A percentile compares a stretch with the other conserved stretches of the same genome.
phyloP scores from a whole-genome alignment of 2,797 vertebrate genomes.

The Vespertilio murinus region DNA sequence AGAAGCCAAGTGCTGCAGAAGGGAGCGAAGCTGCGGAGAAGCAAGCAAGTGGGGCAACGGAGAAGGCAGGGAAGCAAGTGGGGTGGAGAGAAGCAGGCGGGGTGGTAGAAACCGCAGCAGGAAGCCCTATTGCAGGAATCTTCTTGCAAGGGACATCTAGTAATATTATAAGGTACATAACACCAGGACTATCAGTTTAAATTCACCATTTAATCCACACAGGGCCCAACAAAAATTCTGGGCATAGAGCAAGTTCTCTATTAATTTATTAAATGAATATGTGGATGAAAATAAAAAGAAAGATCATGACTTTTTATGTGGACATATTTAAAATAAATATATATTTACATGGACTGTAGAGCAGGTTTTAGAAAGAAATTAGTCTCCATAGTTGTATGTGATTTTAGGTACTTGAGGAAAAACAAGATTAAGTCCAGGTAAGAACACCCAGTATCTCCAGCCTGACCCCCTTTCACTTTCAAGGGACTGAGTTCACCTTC shows the following conservation, averaged over 20 bases:
- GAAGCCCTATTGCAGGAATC: no score
- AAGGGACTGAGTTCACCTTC: not conserved
- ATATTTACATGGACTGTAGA: not conserved
- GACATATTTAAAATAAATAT: not conserved
- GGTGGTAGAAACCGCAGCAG: no score
- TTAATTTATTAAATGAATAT: not conserved
- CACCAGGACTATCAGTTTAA: not conserved
- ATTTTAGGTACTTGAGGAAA: not conserved
- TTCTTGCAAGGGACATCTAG: no score
- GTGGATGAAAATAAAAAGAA: not conserved
- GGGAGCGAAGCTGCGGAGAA: no score
- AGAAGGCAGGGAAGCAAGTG: no score
- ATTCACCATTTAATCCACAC: not conserved
- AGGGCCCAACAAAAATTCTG: not conserved
- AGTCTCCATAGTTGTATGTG: not conserved
- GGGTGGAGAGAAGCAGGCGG: no score
- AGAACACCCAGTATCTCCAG: not conserved
- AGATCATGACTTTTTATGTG: not conserved
- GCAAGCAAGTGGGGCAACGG: no score
- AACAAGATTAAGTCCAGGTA: not conserved
- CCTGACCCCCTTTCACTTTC: not conserved
- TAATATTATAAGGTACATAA: not conserved
- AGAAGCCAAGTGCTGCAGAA: no score
- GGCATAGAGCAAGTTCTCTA: not conserved
- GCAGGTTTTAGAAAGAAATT: not conserved